phyloP scores from a whole-genome alignment of 1,140 invertebrate species.

The Lasioglossum albipes region DNA sequence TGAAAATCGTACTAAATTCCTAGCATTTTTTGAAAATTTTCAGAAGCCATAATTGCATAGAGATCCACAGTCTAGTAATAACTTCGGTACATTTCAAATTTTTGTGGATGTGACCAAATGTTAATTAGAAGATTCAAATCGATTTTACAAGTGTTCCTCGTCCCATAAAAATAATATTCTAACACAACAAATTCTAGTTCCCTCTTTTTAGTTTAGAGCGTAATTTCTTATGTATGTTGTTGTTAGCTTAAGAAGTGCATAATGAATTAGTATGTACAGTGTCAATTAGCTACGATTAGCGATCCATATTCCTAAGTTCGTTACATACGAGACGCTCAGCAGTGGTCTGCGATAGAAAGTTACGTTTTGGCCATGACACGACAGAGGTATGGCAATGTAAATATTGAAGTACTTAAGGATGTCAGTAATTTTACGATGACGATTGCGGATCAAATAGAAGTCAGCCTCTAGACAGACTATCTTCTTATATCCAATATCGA shows the following conservation, averaged over 20 bases:
- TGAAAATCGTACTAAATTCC: too few species aligned
- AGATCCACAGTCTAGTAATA: too few species aligned
- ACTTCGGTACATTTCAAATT: too few species aligned
- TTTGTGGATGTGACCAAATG: too few species aligned
- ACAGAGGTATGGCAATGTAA: not conserved
- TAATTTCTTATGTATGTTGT: not conserved
- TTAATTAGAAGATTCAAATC: too few species aligned
- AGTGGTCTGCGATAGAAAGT: not conserved
- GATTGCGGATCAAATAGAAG: not conserved
- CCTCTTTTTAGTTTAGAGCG: not conserved
- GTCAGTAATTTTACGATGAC: not conserved
- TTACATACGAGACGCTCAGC: not conserved
- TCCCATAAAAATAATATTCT: too few species aligned
- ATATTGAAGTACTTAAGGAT: conserved; percentile 26
- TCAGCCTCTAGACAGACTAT: not conserved
- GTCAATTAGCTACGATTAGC: not conserved
- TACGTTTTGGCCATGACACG: conserved; percentile 30
- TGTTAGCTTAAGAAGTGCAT: not conserved
- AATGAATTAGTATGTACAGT: not conserved
- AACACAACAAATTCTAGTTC: not conserved
- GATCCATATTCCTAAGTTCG: not conserved
- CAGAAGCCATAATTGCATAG: too few species aligned
- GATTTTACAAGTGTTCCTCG: too few species aligned
- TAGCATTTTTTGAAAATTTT: too few species aligned
- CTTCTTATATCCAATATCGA: conserved; percentile 27